phyloP scores from a whole-genome alignment of 1,140 invertebrate species.

The Cydia splendana region DNA sequence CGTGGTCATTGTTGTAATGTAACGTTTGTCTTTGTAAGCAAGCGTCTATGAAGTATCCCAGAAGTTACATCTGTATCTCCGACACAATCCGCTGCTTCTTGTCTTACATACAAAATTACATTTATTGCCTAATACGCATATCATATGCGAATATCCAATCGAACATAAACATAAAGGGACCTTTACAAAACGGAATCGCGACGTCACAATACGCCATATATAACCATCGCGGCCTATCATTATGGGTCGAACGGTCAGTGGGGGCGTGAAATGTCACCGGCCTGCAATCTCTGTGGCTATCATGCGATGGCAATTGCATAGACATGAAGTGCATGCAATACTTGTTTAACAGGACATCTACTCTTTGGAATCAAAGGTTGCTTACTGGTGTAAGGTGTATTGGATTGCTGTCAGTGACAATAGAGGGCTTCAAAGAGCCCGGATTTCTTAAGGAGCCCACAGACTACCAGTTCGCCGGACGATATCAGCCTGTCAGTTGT shows the following conservation, averaged over 20 bases:
- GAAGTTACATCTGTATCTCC: not conserved
- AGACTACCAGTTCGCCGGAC: too few relatives aligned
- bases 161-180: not conserved
- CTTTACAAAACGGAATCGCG: not conserved
- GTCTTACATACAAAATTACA: slow-evolving; percentile 1
- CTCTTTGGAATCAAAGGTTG: not conserved
- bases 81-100: not conserved
- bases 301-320: slow-evolving; percentile 7
- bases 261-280: slow-evolving; percentile 15
- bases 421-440: too few relatives aligned
- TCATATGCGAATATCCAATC: slow-evolving; percentile 5
- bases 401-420: too few relatives aligned
- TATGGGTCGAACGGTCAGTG: slow-evolving; percentile 15
- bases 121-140: not conserved
- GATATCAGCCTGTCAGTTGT: too few relatives aligned
- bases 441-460: too few relatives aligned
- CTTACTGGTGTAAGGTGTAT: too few relatives aligned
- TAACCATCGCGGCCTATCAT: slow-evolving; percentile 19
- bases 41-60: not conserved
- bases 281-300: not conserved
- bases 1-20: too few relatives aligned
- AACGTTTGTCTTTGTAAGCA: too few relatives aligned
- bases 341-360: not conserved
- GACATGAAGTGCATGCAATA: not conserved
- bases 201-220: slow-evolving; percentile 12